Evolutionary conservation across 2,797 vertebrate species (phyloP).

Genomic region (Notolepis coatsorum): DNA sequence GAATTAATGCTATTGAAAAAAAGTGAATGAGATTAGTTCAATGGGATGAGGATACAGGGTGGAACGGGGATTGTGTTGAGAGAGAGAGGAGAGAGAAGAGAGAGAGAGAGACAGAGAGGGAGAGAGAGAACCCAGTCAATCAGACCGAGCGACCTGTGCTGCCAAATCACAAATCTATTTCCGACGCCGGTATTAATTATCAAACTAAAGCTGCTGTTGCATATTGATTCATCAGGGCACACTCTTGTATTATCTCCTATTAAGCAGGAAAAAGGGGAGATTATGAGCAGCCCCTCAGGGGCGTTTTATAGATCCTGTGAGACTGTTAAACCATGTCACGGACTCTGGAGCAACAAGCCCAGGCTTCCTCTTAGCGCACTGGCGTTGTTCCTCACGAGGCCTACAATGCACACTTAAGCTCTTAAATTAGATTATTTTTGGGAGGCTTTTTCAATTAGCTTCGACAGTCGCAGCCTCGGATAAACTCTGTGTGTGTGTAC

Average conservation of each 20-base stretch:
- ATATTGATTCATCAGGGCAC: conserved; percentile 81
- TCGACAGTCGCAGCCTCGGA: conserved; percentile 30
- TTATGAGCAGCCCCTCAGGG: conserved; percentile 80
- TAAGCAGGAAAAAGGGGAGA: conserved; percentile 75
- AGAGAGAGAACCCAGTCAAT: conserved; percentile 50
- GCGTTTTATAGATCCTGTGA: conserved; percentile 78
- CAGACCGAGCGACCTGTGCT: conserved; percentile 65
- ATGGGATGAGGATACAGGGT: conserved; percentile 62
- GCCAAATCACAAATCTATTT: conserved; percentile 85
- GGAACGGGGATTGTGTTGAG: conserved; percentile 47
- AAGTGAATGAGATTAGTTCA: conserved; percentile 75
- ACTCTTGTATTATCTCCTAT: conserved; percentile 83
- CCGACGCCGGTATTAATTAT: conserved; percentile 83
- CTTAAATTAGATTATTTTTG: conserved; percentile 82
- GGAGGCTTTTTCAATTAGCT: conserved; percentile 78
- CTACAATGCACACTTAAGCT: conserved; percentile 74
- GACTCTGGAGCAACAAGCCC: conserved; percentile 73
- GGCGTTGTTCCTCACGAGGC: conserved; percentile 44
- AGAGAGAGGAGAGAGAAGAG: conserved; percentile 11
- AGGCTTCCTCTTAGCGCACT: conserved; percentile 25
- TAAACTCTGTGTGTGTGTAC: conserved; percentile 17
- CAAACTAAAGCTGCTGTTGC: conserved; percentile 82
- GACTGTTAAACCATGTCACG: conserved; percentile 80
- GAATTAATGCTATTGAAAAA: conserved; percentile 79
- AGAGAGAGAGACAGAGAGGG: background rate